Percentiles rank a stretch among this genome's conserved stretches.
These are phyloP conservation scores for Pteronura brasiliensis DNA, from an alignment of 2,113 vertebrate genomes.

Conservation along the genomic window DNA sequence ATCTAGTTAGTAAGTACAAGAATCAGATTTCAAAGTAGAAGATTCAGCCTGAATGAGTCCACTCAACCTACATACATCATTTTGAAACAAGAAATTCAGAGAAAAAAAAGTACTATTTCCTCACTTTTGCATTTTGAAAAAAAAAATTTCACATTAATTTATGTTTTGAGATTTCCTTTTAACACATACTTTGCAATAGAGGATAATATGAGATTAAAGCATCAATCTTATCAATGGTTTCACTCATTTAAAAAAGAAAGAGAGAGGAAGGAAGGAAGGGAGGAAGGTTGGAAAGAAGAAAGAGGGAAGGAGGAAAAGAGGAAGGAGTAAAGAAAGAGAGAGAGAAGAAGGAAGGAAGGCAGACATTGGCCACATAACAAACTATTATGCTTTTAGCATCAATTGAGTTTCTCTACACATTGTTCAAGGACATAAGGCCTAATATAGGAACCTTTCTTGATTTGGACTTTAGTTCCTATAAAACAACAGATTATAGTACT, in stretches of 20 bases:
- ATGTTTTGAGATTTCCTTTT: background rate
- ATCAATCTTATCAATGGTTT: background rate
- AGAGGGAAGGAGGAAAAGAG: background rate
- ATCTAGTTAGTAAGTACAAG: background rate
- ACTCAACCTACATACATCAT: background rate
- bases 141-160: conserved; percentile 4
- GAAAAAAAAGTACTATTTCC: background rate
- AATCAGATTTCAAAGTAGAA: conserved; percentile 22
- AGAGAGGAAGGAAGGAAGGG: background rate
- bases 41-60: background rate
- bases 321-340: background rate
- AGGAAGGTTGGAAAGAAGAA: background rate
- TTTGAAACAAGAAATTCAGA: conserved; percentile 36
- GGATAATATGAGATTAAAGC: background rate
- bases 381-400: conserved; percentile 1
- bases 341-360: background rate
- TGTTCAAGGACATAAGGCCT: conserved; percentile 26
- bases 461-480: conserved; percentile 47
- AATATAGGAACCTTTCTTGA: background rate
- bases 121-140: conserved; percentile 15
- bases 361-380: conserved; percentile 9
- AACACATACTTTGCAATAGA: conserved; percentile 2
- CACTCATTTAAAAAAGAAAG: background rate
- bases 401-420: conserved; percentile 12
- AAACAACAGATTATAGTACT: background rate